Evolutionary conservation across 1,140 invertebrate species (phyloP), one percentile per base, ranked within the genome.

Genomic region (Dinoponera quadriceps): DNA sequence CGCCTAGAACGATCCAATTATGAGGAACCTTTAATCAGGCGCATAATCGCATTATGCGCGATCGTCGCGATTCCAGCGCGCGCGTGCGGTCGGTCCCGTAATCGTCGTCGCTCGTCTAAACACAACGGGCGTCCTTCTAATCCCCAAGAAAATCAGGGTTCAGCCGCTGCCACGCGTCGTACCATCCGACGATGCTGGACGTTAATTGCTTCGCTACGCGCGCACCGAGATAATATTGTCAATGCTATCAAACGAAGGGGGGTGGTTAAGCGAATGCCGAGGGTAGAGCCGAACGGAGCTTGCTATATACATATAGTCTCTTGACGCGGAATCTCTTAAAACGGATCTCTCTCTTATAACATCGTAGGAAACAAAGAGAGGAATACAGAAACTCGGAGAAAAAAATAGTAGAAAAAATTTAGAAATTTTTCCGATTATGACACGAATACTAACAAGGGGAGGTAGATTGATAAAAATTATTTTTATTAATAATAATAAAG

Each of bases 171-270:
- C 44, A 65, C 51, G 51, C 55, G 71, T 48, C 22, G n/a, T 3
- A 16, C 68, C 33, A n/a, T 44, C 74, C 27, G 57, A 65, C 55
- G 27, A 48, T 33, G 44, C 29, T 22, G 60, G 49, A 33, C 69
- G 81, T 84, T 84, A 82, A 84, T 88, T 87, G 49, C 63, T 62
- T 62, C 48, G 71, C 60, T 81, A 68, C 65, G 51, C 65, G 51
- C 65, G 49, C 44, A 22, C 27, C n/a, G 33, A 57, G 80, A 86
- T 87, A 81, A 66, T 63, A 84, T 80, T 74, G 44, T 83, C 72
- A 49, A 33, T 55, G 59, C 27, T 38, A 38, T 77, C 48, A 16
- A 33, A 62, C 66, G 85, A 63, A 62, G 68, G 85, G 44, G 72
- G 74, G 65, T 72, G 38, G 0, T 44, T 44, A 11, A 54, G 65